A percentile compares a stretch with the other conserved stretches of the same genome.
phyloP scores from a whole-genome alignment of 2,113 vertebrate genomes.

The Hippocampus barbouri region DNA sequence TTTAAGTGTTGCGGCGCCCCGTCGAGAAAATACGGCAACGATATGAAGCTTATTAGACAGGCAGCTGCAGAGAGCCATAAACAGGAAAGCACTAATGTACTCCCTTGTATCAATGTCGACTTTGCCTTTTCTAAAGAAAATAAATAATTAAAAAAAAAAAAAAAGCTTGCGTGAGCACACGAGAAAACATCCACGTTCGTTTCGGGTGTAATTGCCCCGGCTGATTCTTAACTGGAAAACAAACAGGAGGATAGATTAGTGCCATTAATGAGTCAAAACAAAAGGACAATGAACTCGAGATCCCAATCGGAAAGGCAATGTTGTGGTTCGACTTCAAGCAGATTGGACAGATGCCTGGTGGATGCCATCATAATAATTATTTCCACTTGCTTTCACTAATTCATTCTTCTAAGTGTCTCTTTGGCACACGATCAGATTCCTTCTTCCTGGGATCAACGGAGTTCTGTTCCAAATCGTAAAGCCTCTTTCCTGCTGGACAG shows the following conservation, averaged over 20 bases:
- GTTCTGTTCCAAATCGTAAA: not conserved
- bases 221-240: not conserved
- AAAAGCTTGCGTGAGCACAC: not conserved
- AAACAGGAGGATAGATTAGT: not conserved
- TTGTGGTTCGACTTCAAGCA: not conserved
- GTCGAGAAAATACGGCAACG: constrained; percentile 25
- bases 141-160: no score
- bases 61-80: constrained; percentile 24
- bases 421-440: not conserved
- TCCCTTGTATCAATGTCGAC: constrained; percentile 31
- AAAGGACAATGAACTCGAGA: not conserved
- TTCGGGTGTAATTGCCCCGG: not conserved
- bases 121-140: constrained; percentile 7
- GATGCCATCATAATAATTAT: not conserved
- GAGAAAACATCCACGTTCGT: not conserved
- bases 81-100: constrained; percentile 51
- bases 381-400: not conserved
- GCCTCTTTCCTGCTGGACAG: not conserved
- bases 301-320: not conserved
- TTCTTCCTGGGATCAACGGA: not conserved
- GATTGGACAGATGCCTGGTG: not conserved
- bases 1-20: constrained; percentile 17
- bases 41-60: constrained; percentile 29
- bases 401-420: not conserved
- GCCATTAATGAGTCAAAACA: not conserved